Evolutionary conservation across 2,797 vertebrate species (phyloP), one percentile per base, ranked within the genome.

Genomic region (Etheostoma perlongum): DNA sequence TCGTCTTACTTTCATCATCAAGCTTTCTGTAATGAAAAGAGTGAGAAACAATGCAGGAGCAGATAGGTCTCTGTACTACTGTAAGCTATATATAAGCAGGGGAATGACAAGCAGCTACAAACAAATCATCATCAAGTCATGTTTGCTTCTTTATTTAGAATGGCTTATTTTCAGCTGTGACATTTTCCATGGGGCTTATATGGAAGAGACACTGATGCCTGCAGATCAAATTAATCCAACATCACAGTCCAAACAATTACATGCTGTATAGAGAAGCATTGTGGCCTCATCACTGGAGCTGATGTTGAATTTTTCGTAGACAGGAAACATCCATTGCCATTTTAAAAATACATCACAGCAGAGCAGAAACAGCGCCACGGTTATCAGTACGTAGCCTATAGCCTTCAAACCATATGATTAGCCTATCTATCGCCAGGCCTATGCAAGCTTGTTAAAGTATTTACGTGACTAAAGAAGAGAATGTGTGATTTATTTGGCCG

Each of bases 1-100:
- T 83, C 83, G 73, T 76, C 82, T 83, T 84, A 76, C 76, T 80
- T 67, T 88, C 89, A 91, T 89, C 67, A 57, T 44, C 59, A 84
- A 44, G 67, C 74, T 72, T 58, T 89, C 88, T 91, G 67, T 4
- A 70, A 83, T 23, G 30, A 44, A 72, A 25, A 65, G 46, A 68
- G 21, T 61, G 51, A 81, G 25, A 19, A 71, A 65, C 25, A 78
- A 47, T 66, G 71, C 78, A 59, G 67, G 47, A 70, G 47, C 55
- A 68, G 47, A 25, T 74, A 18, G 30, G 7, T 44, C 23, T 49
- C 52, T n/a, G 44, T 1, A 36, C 67, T 57, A 53, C 66, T 73
- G 52, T 30, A 25, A 62, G 25, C 67, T 81, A 68, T 78, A 85
- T 40, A 64, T 55, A 77, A 77, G 21, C 44, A 10, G 10, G 9